phyloP scores from a whole-genome alignment of 2,113 vertebrate species.

The Cryptoleucopteryx plumbea region DNA sequence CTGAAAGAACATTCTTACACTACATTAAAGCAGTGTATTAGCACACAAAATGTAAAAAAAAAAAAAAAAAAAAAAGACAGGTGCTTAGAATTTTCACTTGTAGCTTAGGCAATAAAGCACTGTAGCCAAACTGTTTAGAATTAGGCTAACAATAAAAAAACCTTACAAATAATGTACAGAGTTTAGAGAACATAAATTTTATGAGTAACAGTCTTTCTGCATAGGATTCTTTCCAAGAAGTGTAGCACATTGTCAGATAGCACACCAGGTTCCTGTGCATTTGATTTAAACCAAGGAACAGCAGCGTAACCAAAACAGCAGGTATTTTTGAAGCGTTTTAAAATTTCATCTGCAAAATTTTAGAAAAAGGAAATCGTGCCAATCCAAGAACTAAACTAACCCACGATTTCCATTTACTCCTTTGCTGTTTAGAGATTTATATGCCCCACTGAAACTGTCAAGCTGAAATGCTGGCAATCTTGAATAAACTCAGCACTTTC shows the following conservation, averaged over 20 bases:
- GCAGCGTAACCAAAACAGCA: not conserved
- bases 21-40: not conserved
- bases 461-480: constrained; percentile 17
- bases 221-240: constrained; percentile 4
- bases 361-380: not conserved
- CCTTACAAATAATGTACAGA: not conserved
- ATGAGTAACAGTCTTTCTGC: not conserved
- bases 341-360: not conserved
- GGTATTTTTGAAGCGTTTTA: not conserved
- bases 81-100: constrained; percentile 32
- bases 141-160: constrained; percentile 11
- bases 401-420: not conserved
- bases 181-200: constrained; percentile 25
- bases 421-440: constrained; percentile 18
- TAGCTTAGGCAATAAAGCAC: not conserved
- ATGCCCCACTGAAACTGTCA: constrained; percentile 32
- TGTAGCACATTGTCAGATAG: not conserved
- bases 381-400: constrained; percentile 7
- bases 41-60: not conserved
- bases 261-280: not conserved
- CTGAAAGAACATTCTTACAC: not conserved
- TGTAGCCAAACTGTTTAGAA: not conserved
- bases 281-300: not conserved
- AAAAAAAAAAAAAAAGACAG: not conserved
- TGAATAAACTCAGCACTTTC: constrained; percentile 30